phyloP scores from a whole-genome alignment of 2,888 invertebrate species.

The Pemphredon lugubris region DNA sequence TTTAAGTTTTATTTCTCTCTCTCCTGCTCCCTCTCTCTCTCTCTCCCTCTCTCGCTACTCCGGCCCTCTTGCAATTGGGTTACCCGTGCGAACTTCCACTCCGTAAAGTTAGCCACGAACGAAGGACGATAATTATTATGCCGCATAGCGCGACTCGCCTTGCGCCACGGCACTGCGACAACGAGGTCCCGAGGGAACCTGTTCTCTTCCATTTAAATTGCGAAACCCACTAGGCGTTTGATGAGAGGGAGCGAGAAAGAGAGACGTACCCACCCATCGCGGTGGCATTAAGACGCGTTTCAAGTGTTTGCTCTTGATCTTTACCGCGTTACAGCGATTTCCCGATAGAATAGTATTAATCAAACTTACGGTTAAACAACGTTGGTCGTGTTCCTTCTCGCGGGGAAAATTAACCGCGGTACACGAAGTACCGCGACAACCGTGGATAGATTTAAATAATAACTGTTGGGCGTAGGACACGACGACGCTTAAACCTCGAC shows the following conservation, averaged over 20 bases:
- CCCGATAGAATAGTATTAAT: no score
- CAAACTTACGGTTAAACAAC: no score
- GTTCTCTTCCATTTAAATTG: slow-evolving; percentile 49
- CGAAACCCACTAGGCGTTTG: slow-evolving; percentile 41
- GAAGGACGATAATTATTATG: slow-evolving; percentile 69
- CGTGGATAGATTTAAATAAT: no score
- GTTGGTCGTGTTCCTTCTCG: no score
- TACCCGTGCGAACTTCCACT: slow-evolving; percentile 61
- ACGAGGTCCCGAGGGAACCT: slow-evolving; percentile 50
- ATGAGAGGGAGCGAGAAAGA: slow-evolving; percentile 27
- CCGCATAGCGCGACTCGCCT: slow-evolving; percentile 62
- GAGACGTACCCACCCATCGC: no score
- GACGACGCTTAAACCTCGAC: no score
- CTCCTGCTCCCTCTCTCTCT: slow-evolving; percentile 1
- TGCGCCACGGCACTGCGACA: slow-evolving; percentile 63
- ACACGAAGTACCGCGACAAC: no score
- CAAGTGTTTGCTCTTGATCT: no score
- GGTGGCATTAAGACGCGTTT: no score
- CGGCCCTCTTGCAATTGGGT: slow-evolving; percentile 56
- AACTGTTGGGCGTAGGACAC: no score
- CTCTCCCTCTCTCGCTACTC: slow-evolving; percentile 17
- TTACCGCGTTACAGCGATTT: no score
- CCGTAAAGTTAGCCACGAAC: slow-evolving; percentile 63
- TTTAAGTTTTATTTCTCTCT: slow-evolving; percentile 59
- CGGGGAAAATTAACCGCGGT: no score